A percentile compares a stretch with the other conserved stretches of the same genome.
Conservation (phyloP, 2,797 vertebrate species). For the Gadopsis marmoratus region DNA sequence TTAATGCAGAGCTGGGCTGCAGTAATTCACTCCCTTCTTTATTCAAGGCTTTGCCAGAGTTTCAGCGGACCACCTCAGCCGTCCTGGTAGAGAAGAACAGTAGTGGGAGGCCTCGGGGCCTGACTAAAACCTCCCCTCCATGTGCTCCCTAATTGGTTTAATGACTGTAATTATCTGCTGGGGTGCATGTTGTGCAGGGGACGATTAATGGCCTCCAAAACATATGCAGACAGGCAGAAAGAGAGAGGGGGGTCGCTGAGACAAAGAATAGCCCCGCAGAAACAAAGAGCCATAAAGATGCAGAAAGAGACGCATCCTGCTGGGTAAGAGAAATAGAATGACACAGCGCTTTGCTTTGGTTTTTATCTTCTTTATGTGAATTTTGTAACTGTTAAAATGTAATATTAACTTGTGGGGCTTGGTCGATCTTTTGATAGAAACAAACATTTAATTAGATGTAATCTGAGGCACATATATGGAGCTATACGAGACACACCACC, state of each 20-base stretch:
- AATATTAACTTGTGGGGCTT: slow-evolving; percentile 17
- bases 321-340: slow-evolving; percentile 53
- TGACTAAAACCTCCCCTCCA: slow-evolving; percentile 81
- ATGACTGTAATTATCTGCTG: slow-evolving; percentile 89
- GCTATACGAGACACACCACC: slow-evolving; percentile 38
- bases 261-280: slow-evolving; percentile 66
- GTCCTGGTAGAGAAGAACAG: slow-evolving; percentile 75
- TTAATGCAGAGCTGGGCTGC: slow-evolving; percentile 80
- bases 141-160: slow-evolving; percentile 88
- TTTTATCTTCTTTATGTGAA: slow-evolving; percentile 21
- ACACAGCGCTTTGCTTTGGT: background rate
- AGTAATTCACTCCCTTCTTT: slow-evolving; percentile 79
- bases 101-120: slow-evolving; percentile 79
- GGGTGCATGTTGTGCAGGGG: slow-evolving; percentile 84
- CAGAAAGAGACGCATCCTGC: slow-evolving; percentile 69
- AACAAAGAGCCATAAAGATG: slow-evolving; percentile 63
- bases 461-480: slow-evolving; percentile 20
- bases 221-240: slow-evolving; percentile 85
- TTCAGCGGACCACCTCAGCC: slow-evolving; percentile 81
- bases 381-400: slow-evolving; percentile 36
- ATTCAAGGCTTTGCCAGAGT: slow-evolving; percentile 75
- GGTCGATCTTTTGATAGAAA: background rate
- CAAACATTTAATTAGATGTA: slow-evolving; percentile 19
- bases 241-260: slow-evolving; percentile 46
- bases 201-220: slow-evolving; percentile 87